phyloP scores from a whole-genome alignment of 2,113 vertebrate genomes.

The Oncorhynchus clarkii region DNA sequence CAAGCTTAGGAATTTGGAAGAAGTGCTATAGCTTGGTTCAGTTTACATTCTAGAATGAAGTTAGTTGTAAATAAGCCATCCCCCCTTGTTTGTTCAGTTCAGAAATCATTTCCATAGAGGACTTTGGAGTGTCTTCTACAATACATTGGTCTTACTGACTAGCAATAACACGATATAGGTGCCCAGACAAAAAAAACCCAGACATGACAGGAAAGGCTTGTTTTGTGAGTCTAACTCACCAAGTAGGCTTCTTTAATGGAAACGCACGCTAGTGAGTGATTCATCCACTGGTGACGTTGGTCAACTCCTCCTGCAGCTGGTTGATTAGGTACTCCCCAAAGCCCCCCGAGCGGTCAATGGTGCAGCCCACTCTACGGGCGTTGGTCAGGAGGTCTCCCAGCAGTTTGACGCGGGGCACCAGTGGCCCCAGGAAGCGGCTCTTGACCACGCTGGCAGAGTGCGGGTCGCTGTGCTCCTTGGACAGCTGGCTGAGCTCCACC shows the following conservation, averaged over 20 bases:
- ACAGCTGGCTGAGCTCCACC: constrained; percentile 72
- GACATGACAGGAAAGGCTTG: too few species aligned
- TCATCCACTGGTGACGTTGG: constrained; percentile 4
- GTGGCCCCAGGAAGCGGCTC: constrained; percentile 68
- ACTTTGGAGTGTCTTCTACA: background rate
- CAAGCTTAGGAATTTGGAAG: background rate
- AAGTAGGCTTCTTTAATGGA: background rate
- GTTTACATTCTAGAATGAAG: background rate
- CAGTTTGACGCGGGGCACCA: constrained; percentile 71
- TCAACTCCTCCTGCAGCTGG: constrained; percentile 70
- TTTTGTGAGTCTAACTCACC: background rate
- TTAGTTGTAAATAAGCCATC: background rate
- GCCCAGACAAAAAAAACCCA: background rate
- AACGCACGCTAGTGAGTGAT: constrained; percentile 1
- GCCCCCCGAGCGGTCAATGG: constrained; percentile 55
- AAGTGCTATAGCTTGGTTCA: background rate
- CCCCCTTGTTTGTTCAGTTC: background rate
- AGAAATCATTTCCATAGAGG: background rate
- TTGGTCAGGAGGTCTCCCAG: constrained; percentile 76
- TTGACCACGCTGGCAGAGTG: constrained; percentile 71
- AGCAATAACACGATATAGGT: background rate
- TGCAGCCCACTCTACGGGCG: constrained; percentile 71
- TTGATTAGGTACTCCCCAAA: constrained; percentile 80
- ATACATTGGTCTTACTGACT: background rate
- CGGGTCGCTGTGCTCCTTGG: constrained; percentile 68